Percentiles rank a stretch among this genome's conserved stretches.
phyloP scores from a whole-genome alignment of 2,797 vertebrate genomes.

The Scomberomorus guttatus region DNA sequence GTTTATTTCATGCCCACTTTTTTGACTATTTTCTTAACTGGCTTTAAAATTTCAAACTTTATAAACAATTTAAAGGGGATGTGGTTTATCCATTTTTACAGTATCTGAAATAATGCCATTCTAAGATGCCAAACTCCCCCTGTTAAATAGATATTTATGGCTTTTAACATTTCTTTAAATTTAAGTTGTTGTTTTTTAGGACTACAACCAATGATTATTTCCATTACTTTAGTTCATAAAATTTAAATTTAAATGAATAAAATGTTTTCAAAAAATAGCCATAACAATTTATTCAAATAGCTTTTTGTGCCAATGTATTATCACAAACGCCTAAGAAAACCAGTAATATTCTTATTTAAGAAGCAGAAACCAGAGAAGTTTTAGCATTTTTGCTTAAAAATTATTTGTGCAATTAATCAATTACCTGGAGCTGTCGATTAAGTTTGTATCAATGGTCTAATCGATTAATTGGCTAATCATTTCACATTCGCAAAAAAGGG shows the following conservation, averaged over 20 bases:
- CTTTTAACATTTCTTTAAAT: neutral
- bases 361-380: too few relatives aligned
- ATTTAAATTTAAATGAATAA: too few relatives aligned
- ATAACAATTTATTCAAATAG: neutral
- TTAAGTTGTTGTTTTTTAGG: neutral
- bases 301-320: too few relatives aligned
- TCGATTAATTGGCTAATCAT: neutral
- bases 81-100: neutral
- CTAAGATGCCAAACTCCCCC: neutral
- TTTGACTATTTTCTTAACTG: neutral
- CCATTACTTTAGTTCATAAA: neutral
- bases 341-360: too few relatives aligned
- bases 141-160: neutral
- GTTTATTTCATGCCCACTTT: neutral
- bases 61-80: neutral
- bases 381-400: neutral
- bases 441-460: neutral
- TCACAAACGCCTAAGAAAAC: too few relatives aligned
- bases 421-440: neutral
- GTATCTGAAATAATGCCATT: neutral
- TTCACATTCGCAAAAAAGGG: neutral
- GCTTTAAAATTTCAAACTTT: neutral
- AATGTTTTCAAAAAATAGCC: neutral
- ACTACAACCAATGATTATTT: neutral
- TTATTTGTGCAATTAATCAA: neutral